These are phyloP conservation scores for Orchesella cincta DNA, from an alignment of 1,140 invertebrate genomes.

Conservation along the genomic window DNA sequence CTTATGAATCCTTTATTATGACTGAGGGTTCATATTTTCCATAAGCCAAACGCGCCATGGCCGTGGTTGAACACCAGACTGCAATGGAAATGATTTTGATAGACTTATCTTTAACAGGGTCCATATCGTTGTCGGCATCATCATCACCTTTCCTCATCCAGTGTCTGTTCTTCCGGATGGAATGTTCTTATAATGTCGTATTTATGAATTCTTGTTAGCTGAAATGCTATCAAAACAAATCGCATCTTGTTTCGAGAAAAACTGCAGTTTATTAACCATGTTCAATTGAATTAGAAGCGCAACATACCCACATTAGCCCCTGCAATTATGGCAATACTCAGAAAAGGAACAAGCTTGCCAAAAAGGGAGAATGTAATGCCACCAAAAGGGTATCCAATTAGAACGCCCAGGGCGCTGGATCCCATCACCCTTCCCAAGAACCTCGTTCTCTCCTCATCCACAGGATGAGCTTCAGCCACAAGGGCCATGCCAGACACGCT, in stretches of 20 bases:
- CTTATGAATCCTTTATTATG: too few relatives aligned
- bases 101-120: constrained; percentile 40
- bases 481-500: constrained; percentile 65
- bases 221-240: background rate
- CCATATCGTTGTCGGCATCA: constrained; percentile 23
- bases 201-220: background rate
- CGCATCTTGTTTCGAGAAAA: background rate
- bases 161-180: constrained; percentile 1
- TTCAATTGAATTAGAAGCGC: background rate
- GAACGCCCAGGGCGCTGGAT: constrained; percentile 75
- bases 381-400: constrained; percentile 77
- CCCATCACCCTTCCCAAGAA: constrained; percentile 77
- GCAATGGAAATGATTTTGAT: constrained; percentile 50
- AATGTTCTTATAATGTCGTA: constrained; percentile 3
- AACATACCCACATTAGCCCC: constrained; percentile 57
- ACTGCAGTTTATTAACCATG: background rate
- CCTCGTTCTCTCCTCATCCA: constrained; percentile 65
- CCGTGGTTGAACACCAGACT: constrained; percentile 69
- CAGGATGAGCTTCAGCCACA: constrained; percentile 61
- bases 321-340: constrained; percentile 67
- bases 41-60: constrained; percentile 79
- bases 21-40: constrained; percentile 69
- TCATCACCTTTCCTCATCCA: background rate
- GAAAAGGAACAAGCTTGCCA: constrained; percentile 72
- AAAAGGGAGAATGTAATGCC: constrained; percentile 73